Percentiles rank a stretch among this genome's conserved stretches.
Conservation (phyloP, 2,888 invertebrate species). For the Troides aeacus region DNA sequence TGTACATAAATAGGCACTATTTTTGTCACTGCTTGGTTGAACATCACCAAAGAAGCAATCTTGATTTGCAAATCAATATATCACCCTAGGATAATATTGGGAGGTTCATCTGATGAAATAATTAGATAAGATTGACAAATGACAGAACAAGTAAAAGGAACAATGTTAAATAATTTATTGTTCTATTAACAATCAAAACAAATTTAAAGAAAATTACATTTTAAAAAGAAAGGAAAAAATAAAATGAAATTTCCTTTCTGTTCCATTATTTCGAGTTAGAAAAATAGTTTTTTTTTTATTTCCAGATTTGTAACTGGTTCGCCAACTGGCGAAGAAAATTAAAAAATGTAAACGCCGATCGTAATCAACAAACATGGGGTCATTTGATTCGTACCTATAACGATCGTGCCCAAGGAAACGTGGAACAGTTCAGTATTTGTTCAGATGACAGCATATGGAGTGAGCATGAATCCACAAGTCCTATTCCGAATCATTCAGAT, state of each 20-base stretch:
- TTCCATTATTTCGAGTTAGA: background rate
- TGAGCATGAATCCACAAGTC: slow-evolving; percentile 75
- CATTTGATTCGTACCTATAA: slow-evolving; percentile 87
- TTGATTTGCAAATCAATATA: slow-evolving; percentile 29
- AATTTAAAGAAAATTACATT: too few relatives aligned
- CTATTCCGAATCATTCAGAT: slow-evolving; percentile 49
- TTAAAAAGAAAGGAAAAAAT: too few relatives aligned
- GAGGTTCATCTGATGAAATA: too few relatives aligned
- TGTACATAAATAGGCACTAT: slow-evolving; percentile 79
- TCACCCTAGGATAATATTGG: background rate
- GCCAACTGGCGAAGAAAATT: slow-evolving; percentile 90
- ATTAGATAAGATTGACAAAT: too few relatives aligned
- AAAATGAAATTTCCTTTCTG: background rate
- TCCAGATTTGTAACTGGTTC: slow-evolving; percentile 88
- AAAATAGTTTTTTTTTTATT: slow-evolving; percentile 21
- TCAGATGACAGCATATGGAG: slow-evolving; percentile 90
- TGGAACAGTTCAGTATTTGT: slow-evolving; percentile 89
- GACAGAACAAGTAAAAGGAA: too few relatives aligned
- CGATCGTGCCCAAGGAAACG: slow-evolving; percentile 87
- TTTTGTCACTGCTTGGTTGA: slow-evolving; percentile 72
- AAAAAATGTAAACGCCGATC: slow-evolving; percentile 86
- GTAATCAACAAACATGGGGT: slow-evolving; percentile 86
- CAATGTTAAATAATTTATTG: too few relatives aligned
- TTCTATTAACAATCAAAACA: too few relatives aligned
- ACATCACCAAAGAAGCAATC: slow-evolving; percentile 41